Percentiles rank a stretch among this genome's conserved stretches.
phyloP scores from a whole-genome alignment of 1,140 invertebrate species.

The Lordiphosa clarofinis region DNA sequence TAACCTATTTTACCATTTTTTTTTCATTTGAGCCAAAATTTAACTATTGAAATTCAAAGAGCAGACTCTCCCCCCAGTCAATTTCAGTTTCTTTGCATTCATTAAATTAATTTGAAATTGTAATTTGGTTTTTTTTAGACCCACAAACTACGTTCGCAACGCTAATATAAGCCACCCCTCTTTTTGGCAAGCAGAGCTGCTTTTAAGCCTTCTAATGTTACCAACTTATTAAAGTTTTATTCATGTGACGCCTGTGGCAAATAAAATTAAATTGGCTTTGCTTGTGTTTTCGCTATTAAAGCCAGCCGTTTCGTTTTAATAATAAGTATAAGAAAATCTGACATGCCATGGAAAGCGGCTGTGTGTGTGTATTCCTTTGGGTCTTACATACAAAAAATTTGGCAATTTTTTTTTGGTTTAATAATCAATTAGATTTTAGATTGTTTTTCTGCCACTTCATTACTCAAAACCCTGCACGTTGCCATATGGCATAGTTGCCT shows the following conservation, averaged over 20 bases:
- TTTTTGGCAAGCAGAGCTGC: too few species aligned
- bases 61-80: too few species aligned
- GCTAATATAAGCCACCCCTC: too few species aligned
- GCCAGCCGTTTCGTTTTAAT: not conserved
- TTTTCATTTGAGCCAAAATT: too few species aligned
- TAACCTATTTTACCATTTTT: too few species aligned
- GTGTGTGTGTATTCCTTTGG: too few species aligned
- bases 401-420: conserved; percentile 41
- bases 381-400: not conserved
- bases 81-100: too few species aligned
- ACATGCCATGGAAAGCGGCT: too few species aligned
- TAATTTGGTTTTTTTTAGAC: too few species aligned
- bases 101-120: too few species aligned
- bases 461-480: conserved; percentile 47
- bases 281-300: conserved; percentile 11
- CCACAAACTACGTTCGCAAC: too few species aligned
- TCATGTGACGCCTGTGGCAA: conserved; percentile 39
- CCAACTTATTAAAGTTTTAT: conserved; percentile 42
- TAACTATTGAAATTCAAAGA: too few species aligned
- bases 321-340: not conserved
- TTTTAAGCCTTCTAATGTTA: conserved; percentile 37
- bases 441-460: conserved; percentile 39
- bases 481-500: conserved; percentile 1
- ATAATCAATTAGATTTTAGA: conserved; percentile 58
- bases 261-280: conserved; percentile 50